Evolutionary conservation across 2,888 invertebrate species (phyloP), one percentile per base, ranked within the genome.

Genomic region (Cremastobaeus sp.): DNA sequence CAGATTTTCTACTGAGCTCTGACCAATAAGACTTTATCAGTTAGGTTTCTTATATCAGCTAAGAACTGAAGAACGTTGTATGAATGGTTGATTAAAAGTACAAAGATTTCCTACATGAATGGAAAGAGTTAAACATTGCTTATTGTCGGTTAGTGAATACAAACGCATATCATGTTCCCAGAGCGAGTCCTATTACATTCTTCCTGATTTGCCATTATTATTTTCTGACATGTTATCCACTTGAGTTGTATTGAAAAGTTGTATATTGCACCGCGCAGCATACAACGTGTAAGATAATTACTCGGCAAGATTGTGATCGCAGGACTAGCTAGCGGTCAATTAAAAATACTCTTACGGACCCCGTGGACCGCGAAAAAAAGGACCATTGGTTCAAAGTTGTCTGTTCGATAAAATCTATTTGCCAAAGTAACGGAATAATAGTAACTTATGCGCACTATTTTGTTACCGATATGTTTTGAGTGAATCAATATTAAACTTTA

Each of bases 241-340:
- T n/a, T n/a, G n/a, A n/a, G n/a, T n/a, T n/a, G n/a, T n/a, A n/a
- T n/a, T n/a, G n/a, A n/a, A n/a, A n/a, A n/a, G n/a, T n/a, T n/a
- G n/a, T n/a, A n/a, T n/a, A n/a, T n/a, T n/a, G n/a, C n/a, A 54
- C 60, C 54, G 70, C 70, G 68, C 54, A 65, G 54, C 64, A n/a
- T n/a, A n/a, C n/a, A n/a, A n/a, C n/a, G n/a, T 55, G 48, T 47
- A 60, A 74, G 70, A 77, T 85, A 85, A 86, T 85, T 85, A 85
- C 86, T 84, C 82, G 83, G 79, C 84, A 79, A 82, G 82, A 85
- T 86, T 84, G 84, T 59, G 85, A 86, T 86, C 85, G 81, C 74
- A 68, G 62, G 79, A 34, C n/a, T n/a, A n/a, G n/a, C n/a, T n/a
- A n/a, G 43, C 55, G 39, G 3, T 81, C 34, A 82, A 85, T 86